Evolutionary conservation across 2,888 invertebrate genomes (phyloP).

Genomic region (Liodrosophila aerea): DNA sequence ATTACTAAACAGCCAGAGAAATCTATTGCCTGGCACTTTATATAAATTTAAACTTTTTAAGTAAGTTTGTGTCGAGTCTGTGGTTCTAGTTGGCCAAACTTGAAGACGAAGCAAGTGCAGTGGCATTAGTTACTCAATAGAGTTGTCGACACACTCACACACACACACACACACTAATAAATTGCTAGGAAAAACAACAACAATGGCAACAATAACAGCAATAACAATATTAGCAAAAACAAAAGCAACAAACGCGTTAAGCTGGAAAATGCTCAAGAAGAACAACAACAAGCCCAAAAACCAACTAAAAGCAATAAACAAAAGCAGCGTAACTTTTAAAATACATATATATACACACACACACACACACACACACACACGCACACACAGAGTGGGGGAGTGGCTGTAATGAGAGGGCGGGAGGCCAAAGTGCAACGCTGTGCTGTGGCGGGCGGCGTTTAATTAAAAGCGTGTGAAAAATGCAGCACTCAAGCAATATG

Average conservation of each 20-base stretch:
- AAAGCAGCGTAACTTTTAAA: slow-evolving; percentile 23
- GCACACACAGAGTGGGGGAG: neutral
- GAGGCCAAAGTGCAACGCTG: slow-evolving; percentile 34
- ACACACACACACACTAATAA: neutral
- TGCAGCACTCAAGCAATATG: slow-evolving; percentile 56
- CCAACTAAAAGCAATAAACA: slow-evolving; percentile 34
- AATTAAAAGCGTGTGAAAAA: slow-evolving; percentile 72
- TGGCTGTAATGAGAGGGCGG: neutral
- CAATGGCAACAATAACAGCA: slow-evolving; percentile 1
- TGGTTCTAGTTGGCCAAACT: neutral
- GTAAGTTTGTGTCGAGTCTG: too few species aligned
- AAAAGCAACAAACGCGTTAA: neutral
- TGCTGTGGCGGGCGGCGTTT: slow-evolving; percentile 50
- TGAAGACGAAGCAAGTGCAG: neutral
- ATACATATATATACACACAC: slow-evolving; percentile 13
- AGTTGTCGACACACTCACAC: slow-evolving; percentile 31
- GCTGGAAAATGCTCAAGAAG: slow-evolving; percentile 1
- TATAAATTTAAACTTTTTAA: too few species aligned
- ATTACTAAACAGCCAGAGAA: too few species aligned
- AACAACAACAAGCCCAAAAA: neutral
- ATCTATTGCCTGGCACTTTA: too few species aligned
- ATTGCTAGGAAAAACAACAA: neutral
- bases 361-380: neutral
- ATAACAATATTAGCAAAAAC: slow-evolving; percentile 2
- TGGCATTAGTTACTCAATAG: slow-evolving; percentile 22